Evolutionary conservation across 2,888 invertebrate genomes (phyloP), one percentile per base, ranked within the genome.

Genomic region (Campoplex nolae): DNA sequence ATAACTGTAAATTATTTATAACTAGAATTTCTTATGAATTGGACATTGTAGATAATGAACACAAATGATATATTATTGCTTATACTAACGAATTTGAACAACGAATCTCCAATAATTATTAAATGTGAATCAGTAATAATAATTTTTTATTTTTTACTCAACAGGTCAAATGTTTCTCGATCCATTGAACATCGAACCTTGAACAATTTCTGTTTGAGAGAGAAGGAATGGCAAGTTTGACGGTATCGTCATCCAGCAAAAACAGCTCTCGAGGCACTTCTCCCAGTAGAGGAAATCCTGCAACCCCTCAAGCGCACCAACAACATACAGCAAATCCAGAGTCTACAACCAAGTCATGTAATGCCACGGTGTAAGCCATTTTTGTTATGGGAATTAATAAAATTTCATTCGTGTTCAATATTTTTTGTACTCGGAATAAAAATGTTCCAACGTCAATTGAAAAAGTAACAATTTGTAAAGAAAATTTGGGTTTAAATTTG

Each of bases 221-320:
- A 74, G 78, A 81, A 86, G 93, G 93, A 90, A 94, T 94, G 94
- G 94, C 93, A 93, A 94, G 92, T 91, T 92, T 94, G 94, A 93
- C 92, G 88, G 92, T 94, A 76, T 90, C 91, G 77, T 85, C 93
- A 54, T 93, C 94, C 89, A 94, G 93, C 90, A 94, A 93, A 86
- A 93, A 91, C 90, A 93, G 93, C 90, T 94, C 94, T 8, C 92
- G 94, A 67, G 94, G 94, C 88, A 89, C 93, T 88, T 94, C 94
- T 82, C 94, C 94, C 42, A 94, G 90, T 88, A 92, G 94, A 91
- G 91, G 90, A 87, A 92, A 90, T 83, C 88, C 90, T 77, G 84
- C 89, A 75, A 90, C 88, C n/a, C 91, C 84, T 79, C 87, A 85
- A 76, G 38, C 76, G 45, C 86, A 84, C 23, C 82, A 81, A 80